Evolutionary conservation across 2,113 vertebrate species (phyloP).

Genomic region (Lagopus muta): DNA sequence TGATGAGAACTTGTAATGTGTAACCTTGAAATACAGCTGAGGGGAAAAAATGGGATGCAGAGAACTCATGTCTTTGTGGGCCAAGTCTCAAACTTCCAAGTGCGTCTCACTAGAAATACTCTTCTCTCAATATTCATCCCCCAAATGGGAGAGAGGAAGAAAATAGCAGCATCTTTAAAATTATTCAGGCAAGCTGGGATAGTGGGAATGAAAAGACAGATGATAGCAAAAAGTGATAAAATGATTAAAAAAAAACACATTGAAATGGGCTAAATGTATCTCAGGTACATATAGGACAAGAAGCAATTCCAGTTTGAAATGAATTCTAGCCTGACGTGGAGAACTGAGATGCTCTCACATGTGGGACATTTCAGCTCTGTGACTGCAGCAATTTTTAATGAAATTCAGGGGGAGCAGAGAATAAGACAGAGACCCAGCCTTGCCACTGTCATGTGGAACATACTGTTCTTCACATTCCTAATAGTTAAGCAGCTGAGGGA

Average conservation of each 20-base stretch:
- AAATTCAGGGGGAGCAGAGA: background rate
- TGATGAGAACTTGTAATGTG: background rate
- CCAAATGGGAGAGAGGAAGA: background rate
- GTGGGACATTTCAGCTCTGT: background rate
- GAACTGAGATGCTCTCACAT: background rate
- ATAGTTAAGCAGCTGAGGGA: background rate
- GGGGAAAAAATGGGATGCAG: background rate
- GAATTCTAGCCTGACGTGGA: background rate
- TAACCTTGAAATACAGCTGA: background rate
- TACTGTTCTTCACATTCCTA: accelerated
- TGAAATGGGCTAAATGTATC: background rate
- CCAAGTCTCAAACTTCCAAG: background rate
- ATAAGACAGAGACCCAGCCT: background rate
- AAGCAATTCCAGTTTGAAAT: background rate
- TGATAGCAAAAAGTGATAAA: background rate
- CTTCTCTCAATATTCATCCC: background rate
- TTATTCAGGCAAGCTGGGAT: background rate
- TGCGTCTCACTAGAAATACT: background rate
- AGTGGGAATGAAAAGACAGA: background rate
- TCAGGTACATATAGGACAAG: background rate
- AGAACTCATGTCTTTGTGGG: background rate
- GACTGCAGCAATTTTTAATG: background rate
- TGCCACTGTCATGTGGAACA: background rate
- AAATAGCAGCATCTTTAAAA: background rate
- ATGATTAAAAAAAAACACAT: background rate